phyloP scores from a whole-genome alignment of 2,797 vertebrate genomes.

The Brachyrhaphis roseni region DNA sequence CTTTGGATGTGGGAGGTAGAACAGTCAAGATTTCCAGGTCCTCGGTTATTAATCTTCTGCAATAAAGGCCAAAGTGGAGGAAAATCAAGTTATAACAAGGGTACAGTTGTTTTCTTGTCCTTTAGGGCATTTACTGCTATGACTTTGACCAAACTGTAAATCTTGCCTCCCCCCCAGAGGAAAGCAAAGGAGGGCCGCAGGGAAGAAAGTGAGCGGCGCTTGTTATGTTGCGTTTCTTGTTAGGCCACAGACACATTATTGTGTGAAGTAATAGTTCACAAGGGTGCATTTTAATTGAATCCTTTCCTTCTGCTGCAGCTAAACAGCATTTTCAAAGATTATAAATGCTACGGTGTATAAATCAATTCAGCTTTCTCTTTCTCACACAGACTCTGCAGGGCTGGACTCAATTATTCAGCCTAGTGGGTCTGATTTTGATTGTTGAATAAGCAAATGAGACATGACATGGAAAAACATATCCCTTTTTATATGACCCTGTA shows the following conservation, averaged over 20 bases:
- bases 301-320: constrained; percentile 66
- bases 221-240: constrained; percentile 69
- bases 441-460: constrained; percentile 66
- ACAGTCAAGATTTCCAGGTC: constrained; percentile 63
- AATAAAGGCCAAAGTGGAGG: constrained; percentile 48
- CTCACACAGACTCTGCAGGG: constrained; percentile 30
- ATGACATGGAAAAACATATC: constrained; percentile 71
- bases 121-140: constrained; percentile 67
- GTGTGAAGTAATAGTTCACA: constrained; percentile 55
- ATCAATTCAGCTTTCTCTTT: constrained; percentile 52
- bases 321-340: constrained; percentile 55
- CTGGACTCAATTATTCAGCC: constrained; percentile 63
- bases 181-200: constrained; percentile 47
- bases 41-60: constrained; percentile 67
- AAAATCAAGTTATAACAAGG: constrained; percentile 38
- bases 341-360: constrained; percentile 61
- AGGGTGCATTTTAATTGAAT: constrained; percentile 65
- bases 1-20: constrained; percentile 55
- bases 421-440: constrained; percentile 67
- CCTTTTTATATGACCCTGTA: constrained; percentile 60
- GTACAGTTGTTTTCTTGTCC: constrained; percentile 68
- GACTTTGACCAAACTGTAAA: constrained; percentile 74
- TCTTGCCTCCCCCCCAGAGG: constrained; percentile 47
- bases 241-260: constrained; percentile 61
- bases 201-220: constrained; percentile 47